Percentiles rank a stretch among this genome's conserved stretches.
phyloP scores from a whole-genome alignment of 2,797 vertebrate species.

The Enoplosus armatus region DNA sequence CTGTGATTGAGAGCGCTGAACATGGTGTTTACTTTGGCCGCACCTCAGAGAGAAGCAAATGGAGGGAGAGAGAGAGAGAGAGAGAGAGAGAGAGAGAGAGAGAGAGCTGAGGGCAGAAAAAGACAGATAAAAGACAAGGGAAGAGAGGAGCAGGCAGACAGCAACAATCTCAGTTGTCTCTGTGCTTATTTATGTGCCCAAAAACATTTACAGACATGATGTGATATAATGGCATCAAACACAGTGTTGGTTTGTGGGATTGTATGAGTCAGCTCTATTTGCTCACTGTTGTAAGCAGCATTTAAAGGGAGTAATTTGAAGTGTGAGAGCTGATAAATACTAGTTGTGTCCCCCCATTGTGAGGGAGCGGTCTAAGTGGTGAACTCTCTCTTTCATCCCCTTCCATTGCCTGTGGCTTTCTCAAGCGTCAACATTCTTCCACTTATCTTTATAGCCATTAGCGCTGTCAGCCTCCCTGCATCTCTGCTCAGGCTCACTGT shows the following conservation, averaged over 20 bases:
- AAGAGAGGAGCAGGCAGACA: slow-evolving; percentile 35
- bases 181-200: slow-evolving; percentile 53
- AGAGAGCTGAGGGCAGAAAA: slow-evolving; percentile 39
- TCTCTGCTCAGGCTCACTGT: slow-evolving; percentile 86
- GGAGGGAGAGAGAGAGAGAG: slow-evolving; percentile 40
- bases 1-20: slow-evolving; percentile 76
- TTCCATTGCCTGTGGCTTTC: slow-evolving; percentile 81
- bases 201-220: slow-evolving; percentile 47
- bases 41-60: slow-evolving; percentile 63
- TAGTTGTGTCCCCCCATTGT: slow-evolving; percentile 66
- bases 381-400: slow-evolving; percentile 81
- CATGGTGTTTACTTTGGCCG: slow-evolving; percentile 75
- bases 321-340: slow-evolving; percentile 79
- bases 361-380: slow-evolving; percentile 77
- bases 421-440: slow-evolving; percentile 83
- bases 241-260: slow-evolving; percentile 54
- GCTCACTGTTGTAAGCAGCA: slow-evolving; percentile 58
- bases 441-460: slow-evolving; percentile 89
- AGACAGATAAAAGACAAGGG: slow-evolving; percentile 53
- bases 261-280: slow-evolving; percentile 64
- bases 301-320: slow-evolving; percentile 74
- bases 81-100: slow-evolving; percentile 14
- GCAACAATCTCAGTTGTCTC: slow-evolving; percentile 42
- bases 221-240: slow-evolving; percentile 55
- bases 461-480: slow-evolving; percentile 81